Base-by-base conservation (phyloP, 2,888 invertebrate species). In the Athrips mouffetella region DNA sequence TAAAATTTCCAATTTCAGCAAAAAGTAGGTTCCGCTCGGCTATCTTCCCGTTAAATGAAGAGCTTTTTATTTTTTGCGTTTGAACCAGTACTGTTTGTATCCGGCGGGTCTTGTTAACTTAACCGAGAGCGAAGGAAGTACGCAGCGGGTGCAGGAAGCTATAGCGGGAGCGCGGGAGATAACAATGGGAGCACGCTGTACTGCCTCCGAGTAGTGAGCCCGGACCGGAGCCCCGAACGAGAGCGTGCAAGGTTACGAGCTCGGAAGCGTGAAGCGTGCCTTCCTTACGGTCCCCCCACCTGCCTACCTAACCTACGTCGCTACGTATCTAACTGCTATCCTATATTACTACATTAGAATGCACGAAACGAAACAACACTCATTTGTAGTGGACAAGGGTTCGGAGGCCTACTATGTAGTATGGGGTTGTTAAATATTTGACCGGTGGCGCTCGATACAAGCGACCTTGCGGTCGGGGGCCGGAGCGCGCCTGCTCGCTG, bases 371-470 rank as follows among this genome's bases (percentile, higher is more conserved):
- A n/a, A 40, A 15, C 25, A 35, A 16, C 55, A 48, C 56, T 58
- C 54, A 60, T 58, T 59, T 47, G 52, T 55, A 54, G 55, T 54
- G 52, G 52, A 60, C 63, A 58, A 50, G 58, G 58, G 53, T 50
- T 55, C 50, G 15, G 44, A 15, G 15, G 40, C 47, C 60, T 50
- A 62, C 20, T 5, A 37, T 37, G 20, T 37, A 55, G 59, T 64
- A 63, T 55, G 57, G n/a, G 58, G 67, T 66, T 59, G 70, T 70
- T 72, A 72, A 76, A 76, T 73, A 76, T 77, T 80, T 72, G 73
- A 70, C 72, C 64, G 62, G 63, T 60, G 57, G 70, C 78, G 80
- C 72, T 80, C 79, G 70, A 79, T 80, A 80, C 70, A 55, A 65
- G 61, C 66, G 80, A 78, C 79, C 80, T 80, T 76, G 78, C 63